phyloP scores from a whole-genome alignment of 30 jellyfish, hydroid and myxozoan genomes.

The Morbakka virulenta region DNA sequence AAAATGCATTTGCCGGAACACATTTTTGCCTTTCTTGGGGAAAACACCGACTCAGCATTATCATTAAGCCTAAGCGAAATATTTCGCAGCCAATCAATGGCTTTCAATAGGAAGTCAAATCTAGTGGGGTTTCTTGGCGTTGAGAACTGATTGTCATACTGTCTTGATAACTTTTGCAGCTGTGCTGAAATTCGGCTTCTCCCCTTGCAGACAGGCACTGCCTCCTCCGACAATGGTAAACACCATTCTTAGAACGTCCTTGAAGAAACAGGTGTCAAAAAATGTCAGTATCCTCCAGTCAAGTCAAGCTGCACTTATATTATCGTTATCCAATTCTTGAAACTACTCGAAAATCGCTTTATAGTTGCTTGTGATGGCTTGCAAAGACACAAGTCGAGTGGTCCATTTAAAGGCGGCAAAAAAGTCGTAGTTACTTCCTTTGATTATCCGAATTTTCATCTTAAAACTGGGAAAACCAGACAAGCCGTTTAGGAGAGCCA shows the following conservation, averaged over 20 bases:
- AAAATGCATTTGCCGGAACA: background rate
- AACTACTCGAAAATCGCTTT: slow-evolving; percentile 19
- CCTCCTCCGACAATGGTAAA: too few species aligned
- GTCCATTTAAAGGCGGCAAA: slow-evolving; percentile 45
- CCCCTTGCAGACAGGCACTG: slow-evolving; percentile 42
- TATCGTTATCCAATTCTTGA: slow-evolving; percentile 33
- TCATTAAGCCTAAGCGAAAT: slow-evolving; percentile 1
- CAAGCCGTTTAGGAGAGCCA: slow-evolving; percentile 49
- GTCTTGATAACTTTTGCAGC: too few species aligned
- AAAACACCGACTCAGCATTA: too few species aligned
- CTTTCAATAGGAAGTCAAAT: too few species aligned
- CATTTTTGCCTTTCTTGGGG: background rate
- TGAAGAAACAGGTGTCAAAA: slow-evolving; percentile 23
- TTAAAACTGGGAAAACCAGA: slow-evolving; percentile 24
- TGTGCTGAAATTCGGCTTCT: slow-evolving; percentile 16
- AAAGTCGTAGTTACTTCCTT: slow-evolving; percentile 31
- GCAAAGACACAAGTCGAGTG: slow-evolving; percentile 45
- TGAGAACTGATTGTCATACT: background rate
- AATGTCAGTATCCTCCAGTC: slow-evolving; percentile 32
- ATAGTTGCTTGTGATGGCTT: slow-evolving; percentile 36
- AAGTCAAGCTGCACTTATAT: slow-evolving; percentile 39
- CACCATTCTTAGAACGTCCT: slow-evolving; percentile 29
- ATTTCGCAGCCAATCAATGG: slow-evolving; percentile 16
- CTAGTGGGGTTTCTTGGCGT: background rate
- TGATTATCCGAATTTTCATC: slow-evolving; percentile 29